phyloP scores from a whole-genome alignment of 2,888 invertebrate species.

The Selenia dentaria region DNA sequence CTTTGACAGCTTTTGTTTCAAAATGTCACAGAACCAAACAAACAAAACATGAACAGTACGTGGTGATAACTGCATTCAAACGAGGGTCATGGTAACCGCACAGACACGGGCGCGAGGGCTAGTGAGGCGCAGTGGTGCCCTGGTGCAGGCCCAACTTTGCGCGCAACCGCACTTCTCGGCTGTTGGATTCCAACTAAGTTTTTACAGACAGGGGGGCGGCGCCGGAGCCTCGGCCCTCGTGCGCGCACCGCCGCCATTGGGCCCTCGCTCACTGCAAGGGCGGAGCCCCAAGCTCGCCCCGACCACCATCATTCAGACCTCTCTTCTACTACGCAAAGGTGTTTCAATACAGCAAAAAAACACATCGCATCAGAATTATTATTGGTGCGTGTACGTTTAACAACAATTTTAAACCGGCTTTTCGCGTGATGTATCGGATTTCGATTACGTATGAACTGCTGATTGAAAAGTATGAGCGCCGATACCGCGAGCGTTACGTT shows the following conservation, averaged over 20 bases:
- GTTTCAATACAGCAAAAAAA: constrained; percentile 36
- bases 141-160: constrained; percentile 10
- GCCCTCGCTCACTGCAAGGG: neutral
- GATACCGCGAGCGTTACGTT: neutral
- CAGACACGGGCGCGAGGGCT: neutral
- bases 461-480: constrained; percentile 39
- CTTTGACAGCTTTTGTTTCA: constrained; percentile 51
- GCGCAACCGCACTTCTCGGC: constrained; percentile 43
- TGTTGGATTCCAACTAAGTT: constrained; percentile 55
- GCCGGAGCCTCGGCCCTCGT: constrained; percentile 33
- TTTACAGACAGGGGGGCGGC: constrained; percentile 45
- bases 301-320: constrained; percentile 33
- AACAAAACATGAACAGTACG: constrained; percentile 18
- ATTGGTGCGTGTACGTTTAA: constrained; percentile 45
- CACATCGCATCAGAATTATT: constrained; percentile 52
- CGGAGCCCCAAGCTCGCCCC: constrained; percentile 19
- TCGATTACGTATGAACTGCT: constrained; percentile 43
- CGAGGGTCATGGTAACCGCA: neutral
- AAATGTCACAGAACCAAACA: constrained; percentile 49
- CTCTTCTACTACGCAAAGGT: constrained; percentile 45
- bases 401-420: constrained; percentile 43
- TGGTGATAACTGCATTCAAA: constrained; percentile 3
- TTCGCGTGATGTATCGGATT: constrained; percentile 51
- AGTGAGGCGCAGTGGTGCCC: constrained; percentile 5
- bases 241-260: constrained; percentile 46